Evolutionary conservation across 1,140 invertebrate genomes (phyloP).

Genomic region (Triops longicaudatus): DNA sequence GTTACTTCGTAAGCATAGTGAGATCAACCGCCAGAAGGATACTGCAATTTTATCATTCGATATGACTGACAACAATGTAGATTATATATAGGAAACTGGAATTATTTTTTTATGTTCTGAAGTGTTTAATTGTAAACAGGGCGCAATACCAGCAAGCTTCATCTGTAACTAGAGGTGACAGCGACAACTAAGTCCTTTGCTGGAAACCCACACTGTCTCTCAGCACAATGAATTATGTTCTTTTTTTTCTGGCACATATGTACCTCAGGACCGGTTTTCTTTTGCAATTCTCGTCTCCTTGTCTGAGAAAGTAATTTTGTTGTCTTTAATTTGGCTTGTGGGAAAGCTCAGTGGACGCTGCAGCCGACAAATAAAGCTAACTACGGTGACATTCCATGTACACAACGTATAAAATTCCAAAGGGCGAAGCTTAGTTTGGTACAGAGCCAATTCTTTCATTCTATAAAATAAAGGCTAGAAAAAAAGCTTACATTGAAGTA

Average conservation of each 20-base stretch:
- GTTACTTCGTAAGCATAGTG: too few relatives aligned
- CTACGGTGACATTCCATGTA: neutral
- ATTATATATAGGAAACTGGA: too few relatives aligned
- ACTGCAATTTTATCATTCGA: too few relatives aligned
- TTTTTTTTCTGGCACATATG: neutral
- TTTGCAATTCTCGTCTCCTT: neutral
- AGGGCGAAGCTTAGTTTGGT: too few relatives aligned
- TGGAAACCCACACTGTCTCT: neutral
- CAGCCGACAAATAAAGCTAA: neutral
- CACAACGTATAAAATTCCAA: neutral
- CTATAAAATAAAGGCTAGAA: too few relatives aligned
- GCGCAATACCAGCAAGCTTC: neutral
- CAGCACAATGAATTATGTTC: neutral
- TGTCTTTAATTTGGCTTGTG: neutral
- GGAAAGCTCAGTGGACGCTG: neutral
- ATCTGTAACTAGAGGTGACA: neutral
- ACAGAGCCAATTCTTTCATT: too few relatives aligned
- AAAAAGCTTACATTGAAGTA: too few relatives aligned
- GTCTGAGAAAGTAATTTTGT: neutral
- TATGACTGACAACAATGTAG: too few relatives aligned
- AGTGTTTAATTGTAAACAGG: neutral
- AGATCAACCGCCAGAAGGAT: too few relatives aligned
- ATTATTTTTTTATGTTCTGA: too few relatives aligned
- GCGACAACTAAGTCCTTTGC: neutral
- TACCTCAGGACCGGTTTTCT: neutral